phyloP scores from a whole-genome alignment of 1,140 invertebrate genomes.

The Eriosoma lanigerum region DNA sequence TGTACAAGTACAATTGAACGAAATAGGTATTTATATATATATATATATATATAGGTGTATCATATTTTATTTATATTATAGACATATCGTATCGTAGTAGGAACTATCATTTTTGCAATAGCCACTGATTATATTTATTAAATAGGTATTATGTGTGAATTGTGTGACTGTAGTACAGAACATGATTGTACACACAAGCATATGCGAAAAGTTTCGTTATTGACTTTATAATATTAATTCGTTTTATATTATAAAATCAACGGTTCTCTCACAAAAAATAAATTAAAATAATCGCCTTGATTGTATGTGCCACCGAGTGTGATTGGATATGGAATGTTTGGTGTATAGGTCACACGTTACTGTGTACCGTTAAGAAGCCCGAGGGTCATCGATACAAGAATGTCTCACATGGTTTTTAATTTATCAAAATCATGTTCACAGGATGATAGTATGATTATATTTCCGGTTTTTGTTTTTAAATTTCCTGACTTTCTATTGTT shows the following conservation, averaged over 20 bases:
- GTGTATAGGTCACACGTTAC: constrained; percentile 46
- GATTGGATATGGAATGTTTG: constrained; percentile 43
- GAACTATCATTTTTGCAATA: no score
- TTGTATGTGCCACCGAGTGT: constrained; percentile 30
- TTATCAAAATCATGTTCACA: constrained; percentile 44
- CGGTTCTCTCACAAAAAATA: background rate
- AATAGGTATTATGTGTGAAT: no score
- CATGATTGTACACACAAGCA: no score
- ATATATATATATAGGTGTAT: no score
- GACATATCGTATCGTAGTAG: no score
- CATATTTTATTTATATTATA: background rate
- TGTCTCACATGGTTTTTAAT: constrained; percentile 42
- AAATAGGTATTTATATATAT: no score
- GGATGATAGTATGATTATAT: constrained; percentile 4
- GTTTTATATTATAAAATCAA: no score
- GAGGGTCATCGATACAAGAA: constrained; percentile 49
- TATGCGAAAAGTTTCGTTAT: no score
- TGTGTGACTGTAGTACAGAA: no score
- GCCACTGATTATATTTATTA: no score
- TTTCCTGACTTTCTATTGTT: constrained; percentile 32
- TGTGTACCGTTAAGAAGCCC: constrained; percentile 48
- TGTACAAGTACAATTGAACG: no score
- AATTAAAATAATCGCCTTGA: background rate
- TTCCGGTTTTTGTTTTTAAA: constrained; percentile 42
- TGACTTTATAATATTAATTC: no score